A percentile compares a stretch with the other conserved stretches of the same genome.
Evolutionary conservation across 2,113 vertebrate species (phyloP).

Genomic region (Coreoperca whiteheadi): DNA sequence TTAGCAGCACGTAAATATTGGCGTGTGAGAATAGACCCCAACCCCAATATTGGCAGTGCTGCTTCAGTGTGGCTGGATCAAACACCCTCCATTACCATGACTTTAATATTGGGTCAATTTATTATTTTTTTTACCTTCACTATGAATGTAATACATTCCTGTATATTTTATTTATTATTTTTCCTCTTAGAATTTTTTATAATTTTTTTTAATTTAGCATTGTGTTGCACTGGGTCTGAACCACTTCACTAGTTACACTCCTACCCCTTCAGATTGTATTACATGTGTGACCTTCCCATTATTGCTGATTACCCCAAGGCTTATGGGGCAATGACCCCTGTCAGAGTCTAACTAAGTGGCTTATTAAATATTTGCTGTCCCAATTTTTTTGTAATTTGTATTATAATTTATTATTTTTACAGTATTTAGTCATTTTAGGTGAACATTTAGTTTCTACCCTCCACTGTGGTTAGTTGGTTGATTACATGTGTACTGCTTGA

Average conservation of each 20-base stretch:
- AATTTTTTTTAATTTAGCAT: constrained; percentile 3
- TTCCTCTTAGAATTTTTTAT: neutral
- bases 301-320: constrained; percentile 57
- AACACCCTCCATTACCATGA: constrained; percentile 70
- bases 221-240: constrained; percentile 26
- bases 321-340: constrained; percentile 23
- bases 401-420: constrained; percentile 13
- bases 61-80: constrained; percentile 94
- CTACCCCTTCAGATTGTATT: constrained; percentile 40
- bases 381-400: constrained; percentile 10
- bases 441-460: constrained; percentile 11
- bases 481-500: constrained; percentile 47
- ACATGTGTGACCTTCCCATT: constrained; percentile 45
- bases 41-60: constrained; percentile 99
- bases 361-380: constrained; percentile 20
- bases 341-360: constrained; percentile 37
- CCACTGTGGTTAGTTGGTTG: constrained; percentile 35
- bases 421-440: constrained; percentile 22
- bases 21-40: constrained; percentile 90
- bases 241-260: constrained; percentile 35
- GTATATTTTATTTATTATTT: constrained; percentile 20
- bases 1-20: constrained; percentile 99
- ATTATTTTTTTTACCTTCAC: constrained; percentile 3
- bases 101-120: constrained; percentile 45
- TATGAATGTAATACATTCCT: constrained; percentile 32